Conservation (phyloP, 2,113 vertebrate species). For the Marmota monax region DNA sequence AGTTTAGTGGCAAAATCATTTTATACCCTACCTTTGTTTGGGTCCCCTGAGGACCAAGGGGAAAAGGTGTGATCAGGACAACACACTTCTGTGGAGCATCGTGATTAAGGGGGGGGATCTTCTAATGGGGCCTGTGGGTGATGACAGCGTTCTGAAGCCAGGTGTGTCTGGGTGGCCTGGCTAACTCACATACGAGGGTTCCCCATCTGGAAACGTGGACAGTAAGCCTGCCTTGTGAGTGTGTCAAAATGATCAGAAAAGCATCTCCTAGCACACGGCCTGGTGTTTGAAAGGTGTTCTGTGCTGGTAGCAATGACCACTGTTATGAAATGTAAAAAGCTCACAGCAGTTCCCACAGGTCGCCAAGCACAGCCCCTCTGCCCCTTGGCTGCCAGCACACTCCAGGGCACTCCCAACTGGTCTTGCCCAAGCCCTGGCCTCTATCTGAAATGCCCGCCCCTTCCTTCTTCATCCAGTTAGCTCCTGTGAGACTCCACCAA, state of each 20-base stretch:
- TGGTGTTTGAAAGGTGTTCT: not conserved
- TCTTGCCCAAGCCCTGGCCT: not conserved
- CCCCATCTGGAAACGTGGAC: not conserved
- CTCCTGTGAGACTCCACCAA: not conserved
- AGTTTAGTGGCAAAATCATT: not conserved
- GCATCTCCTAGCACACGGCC: not conserved
- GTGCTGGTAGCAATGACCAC: not conserved
- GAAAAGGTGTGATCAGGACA: not conserved
- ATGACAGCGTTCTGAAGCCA: not conserved
- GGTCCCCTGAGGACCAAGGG: not conserved
- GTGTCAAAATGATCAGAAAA: not conserved
- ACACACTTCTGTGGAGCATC: not conserved
- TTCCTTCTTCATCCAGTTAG: not conserved
- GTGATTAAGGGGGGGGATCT: not conserved
- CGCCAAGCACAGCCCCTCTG: too few species aligned
- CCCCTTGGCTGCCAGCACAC: too few species aligned
- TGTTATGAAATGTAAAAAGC: not conserved
- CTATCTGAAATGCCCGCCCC: not conserved
- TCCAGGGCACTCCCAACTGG: too few species aligned
- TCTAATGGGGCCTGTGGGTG: not conserved
- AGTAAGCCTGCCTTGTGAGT: not conserved
- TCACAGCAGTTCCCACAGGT: not conserved
- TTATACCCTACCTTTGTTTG: not conserved
- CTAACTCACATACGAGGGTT: not conserved
- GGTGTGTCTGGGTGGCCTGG: not conserved